Percentiles rank a stretch among this genome's conserved stretches.
Evolutionary conservation across 2,888 invertebrate genomes (phyloP).

Genomic region (Camponotus fellah): DNA sequence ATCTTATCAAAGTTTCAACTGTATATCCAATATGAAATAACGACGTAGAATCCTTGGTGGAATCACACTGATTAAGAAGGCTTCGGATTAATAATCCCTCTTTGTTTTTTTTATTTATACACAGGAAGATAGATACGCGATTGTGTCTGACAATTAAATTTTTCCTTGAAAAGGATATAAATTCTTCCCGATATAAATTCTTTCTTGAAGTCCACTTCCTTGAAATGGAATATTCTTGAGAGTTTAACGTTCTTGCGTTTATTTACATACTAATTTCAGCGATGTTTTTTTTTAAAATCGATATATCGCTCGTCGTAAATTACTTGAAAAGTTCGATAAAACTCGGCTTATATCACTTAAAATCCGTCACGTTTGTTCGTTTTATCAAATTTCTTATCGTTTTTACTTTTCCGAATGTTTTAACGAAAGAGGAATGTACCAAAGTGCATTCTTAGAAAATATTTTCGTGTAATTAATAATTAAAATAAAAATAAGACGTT

Average conservation of each 20-base stretch:
- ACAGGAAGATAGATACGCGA: neutral
- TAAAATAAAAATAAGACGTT: neutral
- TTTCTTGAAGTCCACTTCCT: neutral
- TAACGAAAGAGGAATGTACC: neutral
- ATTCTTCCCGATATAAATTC: too few relatives aligned
- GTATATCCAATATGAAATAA: neutral
- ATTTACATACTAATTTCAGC: neutral
- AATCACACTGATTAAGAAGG: neutral
- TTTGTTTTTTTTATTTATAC: neutral
- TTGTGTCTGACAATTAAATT: neutral
- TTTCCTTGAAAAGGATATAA: too few relatives aligned
- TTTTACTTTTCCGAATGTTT: neutral
- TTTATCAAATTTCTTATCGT: neutral
- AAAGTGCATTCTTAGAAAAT: neutral
- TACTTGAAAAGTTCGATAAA: neutral
- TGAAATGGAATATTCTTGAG: neutral
- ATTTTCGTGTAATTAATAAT: neutral
- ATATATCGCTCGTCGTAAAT: neutral
- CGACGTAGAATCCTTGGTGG: neutral
- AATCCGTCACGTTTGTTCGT: neutral
- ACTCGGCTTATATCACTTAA: constrained; percentile 12
- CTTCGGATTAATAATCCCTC: neutral
- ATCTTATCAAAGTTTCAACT: neutral
- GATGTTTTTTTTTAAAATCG: neutral
- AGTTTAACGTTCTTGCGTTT: neutral